A percentile compares a stretch with the other conserved stretches of the same genome.
Evolutionary conservation across 2,888 invertebrate species (phyloP).

Genomic region (Andrena fulva): DNA sequence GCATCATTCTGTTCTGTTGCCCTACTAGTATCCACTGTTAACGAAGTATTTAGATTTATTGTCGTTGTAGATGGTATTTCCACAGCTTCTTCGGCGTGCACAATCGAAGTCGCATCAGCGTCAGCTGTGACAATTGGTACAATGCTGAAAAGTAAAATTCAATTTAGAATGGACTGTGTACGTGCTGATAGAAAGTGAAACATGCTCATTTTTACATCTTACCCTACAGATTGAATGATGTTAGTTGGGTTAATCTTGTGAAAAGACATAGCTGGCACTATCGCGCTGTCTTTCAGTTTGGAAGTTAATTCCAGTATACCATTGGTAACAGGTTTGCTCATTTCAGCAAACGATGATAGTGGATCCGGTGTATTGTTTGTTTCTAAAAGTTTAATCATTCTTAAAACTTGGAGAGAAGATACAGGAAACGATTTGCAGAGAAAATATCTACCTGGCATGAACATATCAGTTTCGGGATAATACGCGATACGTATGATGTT

Average conservation of each 20-base stretch:
- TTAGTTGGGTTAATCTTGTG: slow-evolving; percentile 80
- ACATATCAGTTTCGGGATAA: slow-evolving; percentile 87
- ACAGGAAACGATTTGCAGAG: slow-evolving; percentile 7
- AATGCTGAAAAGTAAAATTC: slow-evolving; percentile 47
- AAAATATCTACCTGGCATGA: slow-evolving; percentile 70
- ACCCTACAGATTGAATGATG: slow-evolving; percentile 81
- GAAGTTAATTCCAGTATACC: slow-evolving; percentile 82
- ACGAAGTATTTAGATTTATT: slow-evolving; percentile 73
- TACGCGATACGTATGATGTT: slow-evolving; percentile 92
- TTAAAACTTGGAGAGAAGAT: not conserved
- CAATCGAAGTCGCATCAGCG: slow-evolving; percentile 85
- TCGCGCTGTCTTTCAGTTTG: slow-evolving; percentile 82
- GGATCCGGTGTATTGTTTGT: slow-evolving; percentile 65
- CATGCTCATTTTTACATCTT: slow-evolving; percentile 29
- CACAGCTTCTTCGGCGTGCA: slow-evolving; percentile 91
- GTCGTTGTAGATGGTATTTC: slow-evolving; percentile 88
- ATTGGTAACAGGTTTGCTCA: slow-evolving; percentile 79
- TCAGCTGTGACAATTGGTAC: slow-evolving; percentile 78
- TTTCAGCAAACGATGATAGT: slow-evolving; percentile 77
- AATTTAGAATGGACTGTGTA: not conserved
- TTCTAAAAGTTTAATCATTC: slow-evolving; percentile 35
- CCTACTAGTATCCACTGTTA: slow-evolving; percentile 70
- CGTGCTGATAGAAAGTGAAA: not conserved
- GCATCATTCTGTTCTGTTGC: slow-evolving; percentile 53
- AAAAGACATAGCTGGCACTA: slow-evolving; percentile 82